Percentiles rank a stretch among this genome's conserved stretches.
Conservation (phyloP, 2,888 invertebrate genomes). For the Rhogogaster chlorosoma region DNA sequence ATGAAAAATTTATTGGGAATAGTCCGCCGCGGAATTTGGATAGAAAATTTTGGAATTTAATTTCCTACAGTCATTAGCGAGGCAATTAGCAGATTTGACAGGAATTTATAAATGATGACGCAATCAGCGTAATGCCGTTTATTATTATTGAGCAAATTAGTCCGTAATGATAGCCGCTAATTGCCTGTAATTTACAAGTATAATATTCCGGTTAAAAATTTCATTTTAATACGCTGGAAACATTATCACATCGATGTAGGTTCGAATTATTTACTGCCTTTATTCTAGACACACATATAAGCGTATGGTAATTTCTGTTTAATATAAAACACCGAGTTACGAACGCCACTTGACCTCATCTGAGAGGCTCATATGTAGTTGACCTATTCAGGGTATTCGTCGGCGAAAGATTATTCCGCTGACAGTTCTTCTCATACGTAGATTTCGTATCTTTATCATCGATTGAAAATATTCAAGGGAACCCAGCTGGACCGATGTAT, state of each 20-base stretch:
- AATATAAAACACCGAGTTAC: slow-evolving; percentile 17
- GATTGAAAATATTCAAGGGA: neutral
- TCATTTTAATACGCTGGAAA: neutral
- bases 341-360: slow-evolving; percentile 29
- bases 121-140: neutral
- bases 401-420: neutral
- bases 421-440: neutral
- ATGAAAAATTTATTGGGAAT: neutral
- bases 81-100: neutral
- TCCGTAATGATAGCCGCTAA: neutral
- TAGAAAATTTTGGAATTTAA: neutral
- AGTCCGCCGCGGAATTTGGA: neutral
- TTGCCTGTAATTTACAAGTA: neutral
- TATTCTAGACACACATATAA: neutral
- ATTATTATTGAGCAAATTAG: neutral
- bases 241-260: neutral
- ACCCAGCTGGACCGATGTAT: no score
- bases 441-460: neutral
- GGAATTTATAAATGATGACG: neutral
- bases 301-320: slow-evolving; percentile 4
- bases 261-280: neutral
- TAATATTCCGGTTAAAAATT: neutral
- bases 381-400: slow-evolving; percentile 26
- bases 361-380: neutral
- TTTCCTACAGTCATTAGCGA: neutral